phyloP scores from a whole-genome alignment of 2,797 vertebrate species.

The Rhinichthys osculus region DNA sequence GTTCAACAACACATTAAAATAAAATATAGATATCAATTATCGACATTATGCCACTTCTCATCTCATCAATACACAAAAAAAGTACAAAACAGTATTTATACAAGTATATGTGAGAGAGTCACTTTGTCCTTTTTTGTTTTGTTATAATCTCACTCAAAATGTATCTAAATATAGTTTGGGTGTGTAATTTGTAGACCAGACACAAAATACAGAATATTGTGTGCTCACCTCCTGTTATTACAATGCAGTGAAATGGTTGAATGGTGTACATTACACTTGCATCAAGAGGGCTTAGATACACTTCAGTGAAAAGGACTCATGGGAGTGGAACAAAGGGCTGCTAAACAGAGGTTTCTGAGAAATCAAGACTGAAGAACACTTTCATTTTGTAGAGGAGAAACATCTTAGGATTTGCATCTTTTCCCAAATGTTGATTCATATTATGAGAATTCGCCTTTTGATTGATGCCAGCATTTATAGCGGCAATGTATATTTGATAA shows the following conservation, averaged over 20 bases:
- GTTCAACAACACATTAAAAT: background rate
- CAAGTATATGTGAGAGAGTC: background rate
- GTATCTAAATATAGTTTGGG: constrained; percentile 22
- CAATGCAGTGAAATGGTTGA: constrained; percentile 19
- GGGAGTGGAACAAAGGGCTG: background rate
- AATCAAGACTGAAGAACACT: background rate
- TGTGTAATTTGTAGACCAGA: background rate
- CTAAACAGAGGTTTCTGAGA: constrained; percentile 3
- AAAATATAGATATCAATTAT: background rate
- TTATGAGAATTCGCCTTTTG: background rate
- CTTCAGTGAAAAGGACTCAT: constrained; percentile 22
- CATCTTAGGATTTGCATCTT: background rate
- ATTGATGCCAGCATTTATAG: background rate
- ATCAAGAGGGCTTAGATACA: constrained; percentile 35
- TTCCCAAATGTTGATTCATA: background rate
- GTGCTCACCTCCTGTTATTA: background rate
- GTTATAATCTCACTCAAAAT: background rate
- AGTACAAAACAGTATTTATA: too few species aligned
- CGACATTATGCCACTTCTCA: background rate
- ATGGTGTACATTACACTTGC: constrained; percentile 12
- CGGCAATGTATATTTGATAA: background rate
- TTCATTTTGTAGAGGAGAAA: background rate
- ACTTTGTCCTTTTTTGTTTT: background rate
- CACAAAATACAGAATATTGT: constrained; percentile 1
- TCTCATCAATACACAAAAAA: background rate